phyloP scores from a whole-genome alignment of 2,888 invertebrate species.

The Lampropteryx suffumata region DNA sequence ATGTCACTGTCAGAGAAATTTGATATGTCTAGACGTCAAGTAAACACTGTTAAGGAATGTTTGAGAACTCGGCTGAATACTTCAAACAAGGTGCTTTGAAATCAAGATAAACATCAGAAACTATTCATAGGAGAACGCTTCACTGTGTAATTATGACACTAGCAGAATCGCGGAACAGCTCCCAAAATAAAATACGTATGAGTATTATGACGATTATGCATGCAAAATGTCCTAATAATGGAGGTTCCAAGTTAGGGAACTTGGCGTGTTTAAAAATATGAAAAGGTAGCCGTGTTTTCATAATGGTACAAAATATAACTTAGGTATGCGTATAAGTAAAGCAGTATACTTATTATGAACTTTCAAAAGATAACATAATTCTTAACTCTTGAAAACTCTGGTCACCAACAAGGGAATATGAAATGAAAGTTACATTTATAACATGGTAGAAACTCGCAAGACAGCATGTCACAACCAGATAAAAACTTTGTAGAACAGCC shows the following conservation, averaged over 20 bases:
- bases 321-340: too few relatives aligned
- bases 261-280: too few relatives aligned
- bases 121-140: background rate
- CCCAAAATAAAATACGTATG: too few relatives aligned
- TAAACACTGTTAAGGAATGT: background rate
- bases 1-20: background rate
- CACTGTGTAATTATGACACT: too few relatives aligned
- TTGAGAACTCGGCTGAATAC: background rate
- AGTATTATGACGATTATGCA: too few relatives aligned
- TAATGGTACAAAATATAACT: too few relatives aligned
- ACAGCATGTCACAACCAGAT: constrained; percentile 27
- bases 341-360: too few relatives aligned
- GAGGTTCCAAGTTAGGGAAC: too few relatives aligned
- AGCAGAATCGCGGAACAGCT: too few relatives aligned
- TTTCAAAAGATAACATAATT: too few relatives aligned
- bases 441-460: constrained; percentile 17
- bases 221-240: too few relatives aligned
- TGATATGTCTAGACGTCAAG: background rate
- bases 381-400: constrained; percentile 5
- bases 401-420: constrained; percentile 13
- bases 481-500: constrained; percentile 23
- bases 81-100: background rate
- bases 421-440: constrained; percentile 24
- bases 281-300: too few relatives aligned
- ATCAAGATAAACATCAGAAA: constrained; percentile 1